Evolutionary conservation across 2,113 vertebrate genomes (phyloP).

Genomic region (Trochalopteron elliotii): DNA sequence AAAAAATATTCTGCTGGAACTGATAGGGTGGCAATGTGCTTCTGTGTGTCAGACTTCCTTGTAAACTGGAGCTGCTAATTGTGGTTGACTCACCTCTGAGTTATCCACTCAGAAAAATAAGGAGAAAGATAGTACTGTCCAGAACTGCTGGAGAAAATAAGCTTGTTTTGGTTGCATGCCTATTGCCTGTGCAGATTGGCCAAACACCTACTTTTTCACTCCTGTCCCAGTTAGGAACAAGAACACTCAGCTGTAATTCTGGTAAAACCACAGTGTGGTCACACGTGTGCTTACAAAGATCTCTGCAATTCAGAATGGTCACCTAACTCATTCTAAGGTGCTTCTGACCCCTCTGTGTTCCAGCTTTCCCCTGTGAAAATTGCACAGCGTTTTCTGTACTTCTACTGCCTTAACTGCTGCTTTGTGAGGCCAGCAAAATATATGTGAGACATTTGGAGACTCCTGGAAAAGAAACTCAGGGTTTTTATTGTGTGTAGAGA

Average conservation of each 20-base stretch:
- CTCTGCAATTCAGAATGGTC: background rate
- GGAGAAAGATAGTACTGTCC: background rate
- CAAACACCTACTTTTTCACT: background rate
- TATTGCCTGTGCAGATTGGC: background rate
- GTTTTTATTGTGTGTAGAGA: background rate
- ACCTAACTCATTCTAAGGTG: background rate
- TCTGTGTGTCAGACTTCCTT: background rate
- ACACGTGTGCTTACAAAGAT: background rate
- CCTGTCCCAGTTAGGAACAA: background rate
- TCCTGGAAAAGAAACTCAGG: background rate
- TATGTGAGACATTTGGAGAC: background rate
- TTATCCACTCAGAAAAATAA: background rate
- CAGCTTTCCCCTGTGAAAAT: background rate
- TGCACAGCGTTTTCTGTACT: accelerated
- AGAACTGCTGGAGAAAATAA: background rate
- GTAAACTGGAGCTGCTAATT: background rate
- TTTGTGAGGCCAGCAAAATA: background rate
- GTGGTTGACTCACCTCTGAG: background rate
- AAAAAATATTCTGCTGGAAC: background rate
- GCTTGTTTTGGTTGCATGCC: background rate
- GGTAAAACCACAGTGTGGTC: background rate
- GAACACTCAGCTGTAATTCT: background rate
- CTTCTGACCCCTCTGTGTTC: background rate
- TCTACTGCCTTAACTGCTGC: background rate
- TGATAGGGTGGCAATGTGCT: background rate